Conservation (phyloP, 2,888 invertebrate genomes). For the Podabrus alpinus region DNA sequence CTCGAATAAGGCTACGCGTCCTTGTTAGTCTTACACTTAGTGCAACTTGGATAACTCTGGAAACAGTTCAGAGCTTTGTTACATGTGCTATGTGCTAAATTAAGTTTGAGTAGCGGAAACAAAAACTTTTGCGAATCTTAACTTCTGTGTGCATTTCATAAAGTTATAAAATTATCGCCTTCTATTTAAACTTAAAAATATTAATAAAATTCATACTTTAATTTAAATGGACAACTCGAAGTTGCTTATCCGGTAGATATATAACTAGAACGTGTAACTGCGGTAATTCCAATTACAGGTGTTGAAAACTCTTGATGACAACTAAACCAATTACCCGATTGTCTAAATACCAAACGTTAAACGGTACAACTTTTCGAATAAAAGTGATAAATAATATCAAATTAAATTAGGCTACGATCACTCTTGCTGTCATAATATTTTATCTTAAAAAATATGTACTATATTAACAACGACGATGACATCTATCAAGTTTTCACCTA, state of each 20-base stretch:
- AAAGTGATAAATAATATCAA: background rate
- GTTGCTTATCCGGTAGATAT: background rate
- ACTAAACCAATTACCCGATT: background rate
- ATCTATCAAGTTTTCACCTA: background rate
- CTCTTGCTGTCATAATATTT: background rate
- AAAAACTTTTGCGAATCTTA: slow-evolving; percentile 24
- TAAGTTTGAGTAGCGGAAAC: slow-evolving; percentile 23
- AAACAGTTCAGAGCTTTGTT: slow-evolving; percentile 21
- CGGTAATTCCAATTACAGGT: background rate
- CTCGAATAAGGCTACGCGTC: slow-evolving; percentile 17
- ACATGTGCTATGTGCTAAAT: slow-evolving; percentile 26
- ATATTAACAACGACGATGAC: background rate
- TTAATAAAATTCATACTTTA: background rate
- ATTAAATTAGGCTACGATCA: too few relatives aligned
- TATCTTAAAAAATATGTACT: background rate
- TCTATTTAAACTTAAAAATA: background rate
- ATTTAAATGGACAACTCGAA: background rate
- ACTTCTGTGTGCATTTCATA: slow-evolving; percentile 12
- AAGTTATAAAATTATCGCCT: background rate
- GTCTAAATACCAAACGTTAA: background rate
- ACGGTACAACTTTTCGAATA: background rate
- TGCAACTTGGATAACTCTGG: slow-evolving; percentile 22
- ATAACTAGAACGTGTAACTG: background rate
- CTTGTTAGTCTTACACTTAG: slow-evolving; percentile 23
- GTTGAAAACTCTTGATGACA: background rate